A percentile compares a stretch with the other conserved stretches of the same genome.
These are phyloP conservation scores for Drosophila ogumai DNA, from an alignment of 1,140 invertebrate species.

Conservation along the genomic window DNA sequence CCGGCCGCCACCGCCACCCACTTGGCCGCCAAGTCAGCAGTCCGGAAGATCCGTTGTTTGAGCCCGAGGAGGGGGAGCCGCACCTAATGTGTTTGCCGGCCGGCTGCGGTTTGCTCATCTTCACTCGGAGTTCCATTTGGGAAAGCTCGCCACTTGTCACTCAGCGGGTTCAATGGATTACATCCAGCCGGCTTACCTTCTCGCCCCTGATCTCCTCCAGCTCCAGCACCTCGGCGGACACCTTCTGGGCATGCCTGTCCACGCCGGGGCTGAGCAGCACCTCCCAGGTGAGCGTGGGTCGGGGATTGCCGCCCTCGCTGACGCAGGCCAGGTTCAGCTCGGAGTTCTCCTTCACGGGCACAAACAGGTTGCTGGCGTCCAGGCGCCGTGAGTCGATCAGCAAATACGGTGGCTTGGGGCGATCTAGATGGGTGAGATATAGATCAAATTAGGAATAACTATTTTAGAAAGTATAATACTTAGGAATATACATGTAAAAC, in stretches of 20 bases:
- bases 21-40: slow-evolving; percentile 6
- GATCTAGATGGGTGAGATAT: slow-evolving; percentile 86
- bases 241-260: slow-evolving; percentile 85
- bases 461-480: not conserved
- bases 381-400: slow-evolving; percentile 92
- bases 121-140: slow-evolving; percentile 3
- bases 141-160: slow-evolving; percentile 46
- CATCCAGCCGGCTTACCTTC: slow-evolving; percentile 62
- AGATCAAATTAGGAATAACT: not conserved
- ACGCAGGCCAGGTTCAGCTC: slow-evolving; percentile 92
- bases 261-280: slow-evolving; percentile 87
- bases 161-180: slow-evolving; percentile 14
- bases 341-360: slow-evolving; percentile 92
- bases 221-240: slow-evolving; percentile 83
- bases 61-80: slow-evolving; percentile 46
- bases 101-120: slow-evolving; percentile 23
- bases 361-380: slow-evolving; percentile 93
- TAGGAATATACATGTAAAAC: not conserved
- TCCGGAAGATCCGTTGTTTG: slow-evolving; percentile 53
- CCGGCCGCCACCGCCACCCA: slow-evolving; percentile 4
- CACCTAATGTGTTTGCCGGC: slow-evolving; percentile 70
- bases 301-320: slow-evolving; percentile 92
- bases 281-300: slow-evolving; percentile 90
- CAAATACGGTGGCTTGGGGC: slow-evolving; percentile 91
- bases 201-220: slow-evolving; percentile 84